These are phyloP conservation scores for Myotis daubentonii DNA, from an alignment of 2,797 vertebrate species.

Conservation along the genomic window DNA sequence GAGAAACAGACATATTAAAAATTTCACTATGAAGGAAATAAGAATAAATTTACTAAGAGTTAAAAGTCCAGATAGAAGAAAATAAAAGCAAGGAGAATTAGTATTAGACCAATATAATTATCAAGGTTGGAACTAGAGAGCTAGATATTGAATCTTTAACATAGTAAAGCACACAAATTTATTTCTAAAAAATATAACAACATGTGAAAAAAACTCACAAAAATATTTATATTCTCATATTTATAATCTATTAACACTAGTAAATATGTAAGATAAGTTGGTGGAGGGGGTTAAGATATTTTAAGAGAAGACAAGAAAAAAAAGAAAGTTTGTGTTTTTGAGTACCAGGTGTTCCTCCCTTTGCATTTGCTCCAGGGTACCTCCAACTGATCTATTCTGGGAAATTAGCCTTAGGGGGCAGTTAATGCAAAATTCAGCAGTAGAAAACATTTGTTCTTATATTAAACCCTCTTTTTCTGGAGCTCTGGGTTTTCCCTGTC, in stretches of 20 bases:
- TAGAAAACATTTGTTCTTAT: neutral
- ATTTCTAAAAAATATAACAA: neutral
- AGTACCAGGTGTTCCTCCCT: neutral
- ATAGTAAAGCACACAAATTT: neutral
- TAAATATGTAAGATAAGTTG: neutral
- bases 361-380: neutral
- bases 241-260: neutral
- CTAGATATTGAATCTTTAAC: neutral
- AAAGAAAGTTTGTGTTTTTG: neutral
- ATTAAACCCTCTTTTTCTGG: neutral
- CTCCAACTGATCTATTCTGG: neutral
- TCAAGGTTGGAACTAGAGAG: neutral
- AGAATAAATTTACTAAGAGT: neutral
- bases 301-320: neutral
- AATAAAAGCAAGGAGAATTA: neutral
- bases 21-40: neutral
- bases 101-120: neutral
- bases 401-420: neutral
- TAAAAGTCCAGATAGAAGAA: neutral
- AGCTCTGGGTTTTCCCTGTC: neutral
- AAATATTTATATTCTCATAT: neutral
- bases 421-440: neutral
- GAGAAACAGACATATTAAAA: neutral
- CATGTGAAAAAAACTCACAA: neutral
- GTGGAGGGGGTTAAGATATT: neutral